Evolutionary conservation across 2,888 invertebrate species (phyloP), one percentile per base, ranked within the genome.

Genomic region (Pollenia labialis): DNA sequence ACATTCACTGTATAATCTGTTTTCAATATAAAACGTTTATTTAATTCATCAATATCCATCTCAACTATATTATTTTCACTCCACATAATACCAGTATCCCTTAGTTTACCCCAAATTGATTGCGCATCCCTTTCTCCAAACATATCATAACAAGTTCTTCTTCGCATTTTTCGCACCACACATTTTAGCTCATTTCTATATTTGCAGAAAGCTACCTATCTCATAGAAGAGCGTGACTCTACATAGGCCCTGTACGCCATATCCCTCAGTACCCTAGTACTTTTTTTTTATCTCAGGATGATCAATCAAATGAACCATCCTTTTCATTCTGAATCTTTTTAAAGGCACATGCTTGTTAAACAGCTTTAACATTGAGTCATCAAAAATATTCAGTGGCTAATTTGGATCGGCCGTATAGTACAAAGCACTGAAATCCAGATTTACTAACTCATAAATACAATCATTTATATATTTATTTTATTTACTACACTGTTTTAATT

Each of bases 91-190:
- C 68, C 68, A 10, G 23, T 23, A 40, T 52, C 68, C 8, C 40
- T 50, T 52, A 68, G 40, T 10, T 23, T 68, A 50, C 52, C 52
- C 32, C 40, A 52, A 68, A 52, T n/a, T 12, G 68, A 68, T 50
- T 44, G 14, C 0, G 68, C 4, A 68, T 68, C 12, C 16, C 68
- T 52, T 6, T 50, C 68, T 10, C n/a, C 32, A 40, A 68, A 68
- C 32, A 68, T 68, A 18, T 18, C 2, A 18, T 18, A 18, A 18
- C 18, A 2, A 18, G 18, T 18, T 18, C 18, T 18, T 18, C 18
- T 18, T 2, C 18, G 18, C 2, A 18, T 18, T 18, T 18, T 18
- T 18, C 18, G 18, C 18, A 18, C 18, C 18, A 18, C 18, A 18
- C 1, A 18, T 18, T 18, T 18, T 1, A 18, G 18, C 18, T 18